Conservation (phyloP, 2,888 invertebrate genomes). For the Sylvicola fuscatus region DNA sequence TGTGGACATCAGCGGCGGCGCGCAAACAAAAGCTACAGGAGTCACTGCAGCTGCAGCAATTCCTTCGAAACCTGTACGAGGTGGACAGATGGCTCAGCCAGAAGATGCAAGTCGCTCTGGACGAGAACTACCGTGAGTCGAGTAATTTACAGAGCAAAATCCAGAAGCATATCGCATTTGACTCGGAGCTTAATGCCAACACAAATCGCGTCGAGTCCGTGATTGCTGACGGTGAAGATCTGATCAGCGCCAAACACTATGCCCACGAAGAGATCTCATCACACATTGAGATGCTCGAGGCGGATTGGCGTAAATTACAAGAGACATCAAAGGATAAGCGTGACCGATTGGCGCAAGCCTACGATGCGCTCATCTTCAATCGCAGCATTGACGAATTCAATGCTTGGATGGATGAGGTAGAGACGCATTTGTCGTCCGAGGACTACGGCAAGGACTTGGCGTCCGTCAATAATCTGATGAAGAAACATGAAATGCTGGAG, state of each 20-base stretch:
- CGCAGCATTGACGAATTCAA: slow-evolving; percentile 84
- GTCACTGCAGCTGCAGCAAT: slow-evolving; percentile 76
- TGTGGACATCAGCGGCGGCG: slow-evolving; percentile 44
- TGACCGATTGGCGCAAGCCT: slow-evolving; percentile 70
- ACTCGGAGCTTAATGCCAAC: slow-evolving; percentile 83
- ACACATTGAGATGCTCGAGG: slow-evolving; percentile 64
- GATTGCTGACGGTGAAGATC: slow-evolving; percentile 52
- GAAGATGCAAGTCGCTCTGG: slow-evolving; percentile 80
- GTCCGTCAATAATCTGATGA: slow-evolving; percentile 63
- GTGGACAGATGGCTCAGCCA: slow-evolving; percentile 84
- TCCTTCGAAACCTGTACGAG: slow-evolving; percentile 67
- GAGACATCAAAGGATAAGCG: slow-evolving; percentile 66
- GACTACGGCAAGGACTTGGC: slow-evolving; percentile 65
- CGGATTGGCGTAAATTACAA: slow-evolving; percentile 71
- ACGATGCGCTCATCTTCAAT: slow-evolving; percentile 73
- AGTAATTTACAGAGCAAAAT: slow-evolving; percentile 95
- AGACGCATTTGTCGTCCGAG: slow-evolving; percentile 38
- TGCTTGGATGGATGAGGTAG: slow-evolving; percentile 78
- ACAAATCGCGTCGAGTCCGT: slow-evolving; percentile 69
- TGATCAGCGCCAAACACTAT: slow-evolving; percentile 67
- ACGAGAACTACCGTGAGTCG: slow-evolving; percentile 85
- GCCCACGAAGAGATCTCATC: slow-evolving; percentile 68
- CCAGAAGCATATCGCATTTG: slow-evolving; percentile 89
- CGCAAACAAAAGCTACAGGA: slow-evolving; percentile 60
- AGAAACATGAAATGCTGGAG: slow-evolving; percentile 64